Conservation (phyloP, 2,888 invertebrate species). For the Melinaea menophilus region DNA sequence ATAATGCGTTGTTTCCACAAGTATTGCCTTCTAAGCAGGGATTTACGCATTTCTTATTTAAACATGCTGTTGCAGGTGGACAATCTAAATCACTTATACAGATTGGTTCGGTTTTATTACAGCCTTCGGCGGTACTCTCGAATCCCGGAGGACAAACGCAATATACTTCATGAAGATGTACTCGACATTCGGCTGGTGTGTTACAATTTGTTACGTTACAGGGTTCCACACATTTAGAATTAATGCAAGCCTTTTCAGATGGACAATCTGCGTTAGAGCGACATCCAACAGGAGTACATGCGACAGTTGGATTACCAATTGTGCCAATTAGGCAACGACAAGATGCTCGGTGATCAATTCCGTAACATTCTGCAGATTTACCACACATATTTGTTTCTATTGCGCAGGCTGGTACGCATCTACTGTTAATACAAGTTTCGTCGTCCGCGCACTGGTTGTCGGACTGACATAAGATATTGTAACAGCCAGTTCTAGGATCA, state of each 20-base stretch:
- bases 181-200: conserved; percentile 85
- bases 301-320: conserved; percentile 87
- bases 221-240: conserved; percentile 87
- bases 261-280: conserved; percentile 89
- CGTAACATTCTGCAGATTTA: conserved; percentile 86
- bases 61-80: conserved; percentile 88
- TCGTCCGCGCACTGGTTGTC: conserved; percentile 89
- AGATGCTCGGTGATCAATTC: conserved; percentile 86
- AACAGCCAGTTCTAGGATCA: conserved; percentile 89
- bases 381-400: conserved; percentile 85
- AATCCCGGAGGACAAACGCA: conserved; percentile 90
- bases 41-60: conserved; percentile 88
- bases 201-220: conserved; percentile 85
- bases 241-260: conserved; percentile 87
- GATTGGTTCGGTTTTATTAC: conserved; percentile 77
- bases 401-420: conserved; percentile 89
- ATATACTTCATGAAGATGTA: conserved; percentile 85
- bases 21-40: conserved; percentile 88
- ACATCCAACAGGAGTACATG: conserved; percentile 90
- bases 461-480: conserved; percentile 83
- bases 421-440: conserved; percentile 89
- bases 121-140: conserved; percentile 80
- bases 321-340: conserved; percentile 91
- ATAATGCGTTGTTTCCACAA: conserved; percentile 88
- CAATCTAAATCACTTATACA: conserved; percentile 90